A percentile compares a stretch with the other conserved stretches of the same genome.
These are phyloP conservation scores for Tetraneura akinire DNA, from an alignment of 1,140 invertebrate species.

Conservation along the genomic window DNA sequence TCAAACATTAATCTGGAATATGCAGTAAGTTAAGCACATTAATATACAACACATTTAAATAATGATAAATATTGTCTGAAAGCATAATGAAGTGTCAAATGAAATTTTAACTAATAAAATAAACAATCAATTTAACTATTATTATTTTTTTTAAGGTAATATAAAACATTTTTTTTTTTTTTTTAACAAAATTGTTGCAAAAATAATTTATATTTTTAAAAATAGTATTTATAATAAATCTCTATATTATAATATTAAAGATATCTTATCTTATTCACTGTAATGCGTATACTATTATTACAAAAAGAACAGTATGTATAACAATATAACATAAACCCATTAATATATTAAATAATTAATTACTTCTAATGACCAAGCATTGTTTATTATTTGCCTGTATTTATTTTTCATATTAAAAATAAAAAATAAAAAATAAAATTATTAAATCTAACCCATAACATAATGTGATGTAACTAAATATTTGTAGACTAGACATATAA, in stretches of 20 bases:
- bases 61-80: no score
- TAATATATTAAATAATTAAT: background rate
- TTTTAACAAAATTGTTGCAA: no score
- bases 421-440: background rate
- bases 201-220: background rate
- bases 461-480: background rate
- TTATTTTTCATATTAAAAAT: background rate
- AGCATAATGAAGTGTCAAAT: no score
- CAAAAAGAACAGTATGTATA: background rate
- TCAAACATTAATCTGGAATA: no score
- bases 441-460: background rate
- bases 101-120: no score
- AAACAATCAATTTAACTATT: no score
- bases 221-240: background rate
- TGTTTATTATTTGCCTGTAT: background rate
- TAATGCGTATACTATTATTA: background rate
- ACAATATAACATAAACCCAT: background rate
- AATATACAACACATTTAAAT: no score
- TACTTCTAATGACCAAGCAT: background rate
- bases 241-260: conserved; percentile 5
- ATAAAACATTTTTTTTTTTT: no score
- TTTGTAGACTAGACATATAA: conserved; percentile 33
- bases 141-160: no score
- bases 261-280: background rate
- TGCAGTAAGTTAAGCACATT: no score